These are phyloP conservation scores for Tetranychus truncatus DNA, from an alignment of 2,888 invertebrate species.

Conservation along the genomic window DNA sequence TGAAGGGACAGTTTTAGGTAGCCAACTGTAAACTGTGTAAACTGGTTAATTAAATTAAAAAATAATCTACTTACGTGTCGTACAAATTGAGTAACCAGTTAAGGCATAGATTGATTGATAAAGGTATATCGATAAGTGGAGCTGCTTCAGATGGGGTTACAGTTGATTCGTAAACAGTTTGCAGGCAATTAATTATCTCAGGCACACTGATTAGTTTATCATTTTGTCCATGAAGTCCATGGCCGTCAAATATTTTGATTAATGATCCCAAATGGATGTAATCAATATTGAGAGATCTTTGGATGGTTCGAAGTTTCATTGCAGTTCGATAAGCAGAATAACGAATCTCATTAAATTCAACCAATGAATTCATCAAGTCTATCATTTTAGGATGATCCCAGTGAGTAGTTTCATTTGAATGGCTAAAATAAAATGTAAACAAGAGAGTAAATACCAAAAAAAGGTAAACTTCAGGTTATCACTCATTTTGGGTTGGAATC, in stretches of 20 bases:
- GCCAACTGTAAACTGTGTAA: too few relatives aligned
- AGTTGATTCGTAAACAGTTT: slow-evolving; percentile 61
- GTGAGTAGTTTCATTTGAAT: slow-evolving; percentile 91
- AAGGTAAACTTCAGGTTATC: neutral
- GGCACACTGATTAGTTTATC: slow-evolving; percentile 84
- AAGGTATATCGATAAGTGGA: slow-evolving; percentile 51
- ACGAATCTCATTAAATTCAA: slow-evolving; percentile 86
- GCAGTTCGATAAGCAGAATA: slow-evolving; percentile 97
- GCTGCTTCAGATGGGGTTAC: slow-evolving; percentile 16
- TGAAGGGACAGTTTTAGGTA: too few relatives aligned
- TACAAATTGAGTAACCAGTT: slow-evolving; percentile 98
- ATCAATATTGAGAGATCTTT: slow-evolving; percentile 76
- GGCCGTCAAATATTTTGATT: slow-evolving; percentile 75
- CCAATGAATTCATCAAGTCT: slow-evolving; percentile 69
- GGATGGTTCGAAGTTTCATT: slow-evolving; percentile 84
- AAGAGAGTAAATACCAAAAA: neutral
- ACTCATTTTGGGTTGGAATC: neutral
- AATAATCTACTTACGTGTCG: slow-evolving; percentile 46
- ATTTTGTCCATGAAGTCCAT: slow-evolving; percentile 78
- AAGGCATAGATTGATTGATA: slow-evolving; percentile 84
- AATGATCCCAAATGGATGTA: slow-evolving; percentile 63
- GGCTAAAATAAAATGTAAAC: slow-evolving; percentile 42
- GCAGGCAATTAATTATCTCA: slow-evolving; percentile 85
- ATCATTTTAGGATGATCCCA: slow-evolving; percentile 99
- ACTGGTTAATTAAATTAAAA: neutral